phyloP scores from a whole-genome alignment of 2,888 invertebrate species.

The Slavum lentiscoides region DNA sequence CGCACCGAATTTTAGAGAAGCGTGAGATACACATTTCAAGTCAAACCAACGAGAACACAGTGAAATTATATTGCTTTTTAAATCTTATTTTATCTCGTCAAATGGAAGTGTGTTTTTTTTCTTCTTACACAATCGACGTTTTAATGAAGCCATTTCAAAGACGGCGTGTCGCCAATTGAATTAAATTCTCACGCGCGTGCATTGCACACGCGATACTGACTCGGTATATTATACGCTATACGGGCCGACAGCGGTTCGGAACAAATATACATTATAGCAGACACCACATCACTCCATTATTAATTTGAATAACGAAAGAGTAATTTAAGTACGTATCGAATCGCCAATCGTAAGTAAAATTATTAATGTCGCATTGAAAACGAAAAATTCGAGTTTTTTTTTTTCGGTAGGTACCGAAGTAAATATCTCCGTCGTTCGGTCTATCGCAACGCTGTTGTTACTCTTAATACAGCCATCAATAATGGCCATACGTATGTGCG shows the following conservation, averaged over 20 bases:
- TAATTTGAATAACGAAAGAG: conserved; percentile 32
- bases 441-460: too few relatives aligned
- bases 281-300: not conserved
- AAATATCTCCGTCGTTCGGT: too few relatives aligned
- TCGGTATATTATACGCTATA: too few relatives aligned
- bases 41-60: conserved; percentile 1
- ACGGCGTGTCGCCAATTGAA: conserved; percentile 23
- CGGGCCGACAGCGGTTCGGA: not conserved
- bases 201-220: not conserved
- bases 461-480: too few relatives aligned
- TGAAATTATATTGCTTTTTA: conserved; percentile 16
- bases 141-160: conserved; percentile 46
- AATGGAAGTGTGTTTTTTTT: conserved; percentile 30
- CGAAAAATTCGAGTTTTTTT: too few relatives aligned
- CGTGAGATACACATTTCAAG: conserved; percentile 1
- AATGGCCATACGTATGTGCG: too few relatives aligned
- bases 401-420: too few relatives aligned
- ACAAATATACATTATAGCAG: not conserved
- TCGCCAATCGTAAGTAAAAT: not conserved
- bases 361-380: not conserved
- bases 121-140: conserved; percentile 27
- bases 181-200: conserved; percentile 30
- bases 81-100: conserved; percentile 14
- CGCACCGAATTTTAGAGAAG: not conserved
- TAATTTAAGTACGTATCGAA: conserved; percentile 2